These are phyloP conservation scores for Perizoma flavofasciatum DNA, from an alignment of 2,888 invertebrate genomes.

Conservation along the genomic window DNA sequence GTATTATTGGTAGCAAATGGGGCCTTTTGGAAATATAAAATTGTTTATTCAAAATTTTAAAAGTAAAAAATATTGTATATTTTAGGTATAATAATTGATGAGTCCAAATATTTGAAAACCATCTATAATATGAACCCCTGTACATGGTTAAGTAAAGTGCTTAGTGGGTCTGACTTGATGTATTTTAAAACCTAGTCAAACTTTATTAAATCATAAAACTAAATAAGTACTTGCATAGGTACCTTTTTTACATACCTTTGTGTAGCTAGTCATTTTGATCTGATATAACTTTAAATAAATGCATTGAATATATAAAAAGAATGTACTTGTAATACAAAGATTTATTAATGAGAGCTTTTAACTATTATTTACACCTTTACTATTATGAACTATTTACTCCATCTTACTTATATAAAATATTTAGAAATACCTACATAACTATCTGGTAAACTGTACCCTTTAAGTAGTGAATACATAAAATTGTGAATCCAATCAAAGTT, in stretches of 20 bases:
- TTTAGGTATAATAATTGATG: too few relatives aligned
- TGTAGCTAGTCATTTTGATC: conserved; percentile 19
- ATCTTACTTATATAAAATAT: background rate
- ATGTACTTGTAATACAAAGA: conserved; percentile 6
- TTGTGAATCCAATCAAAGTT: conserved; percentile 25
- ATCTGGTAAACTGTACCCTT: conserved; percentile 2
- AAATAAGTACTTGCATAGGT: background rate
- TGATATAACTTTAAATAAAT: background rate
- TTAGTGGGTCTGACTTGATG: too few relatives aligned
- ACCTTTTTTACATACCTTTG: background rate
- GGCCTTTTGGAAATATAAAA: conserved; percentile 18
- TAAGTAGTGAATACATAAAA: conserved; percentile 4
- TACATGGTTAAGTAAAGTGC: too few relatives aligned
- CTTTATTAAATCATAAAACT: background rate
- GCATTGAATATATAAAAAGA: background rate
- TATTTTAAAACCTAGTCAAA: conserved; percentile 6
- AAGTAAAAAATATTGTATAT: background rate
- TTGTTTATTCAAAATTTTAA: background rate
- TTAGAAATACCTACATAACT: too few relatives aligned
- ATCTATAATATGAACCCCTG: too few relatives aligned
- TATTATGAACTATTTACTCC: background rate
- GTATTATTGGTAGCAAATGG: conserved; percentile 21
- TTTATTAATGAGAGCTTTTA: background rate
- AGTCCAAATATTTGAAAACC: too few relatives aligned
- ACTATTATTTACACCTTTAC: background rate